Evolutionary conservation across 2,888 invertebrate genomes (phyloP), one percentile per base, ranked within the genome.

Genomic region (Apodemia hepburni): DNA sequence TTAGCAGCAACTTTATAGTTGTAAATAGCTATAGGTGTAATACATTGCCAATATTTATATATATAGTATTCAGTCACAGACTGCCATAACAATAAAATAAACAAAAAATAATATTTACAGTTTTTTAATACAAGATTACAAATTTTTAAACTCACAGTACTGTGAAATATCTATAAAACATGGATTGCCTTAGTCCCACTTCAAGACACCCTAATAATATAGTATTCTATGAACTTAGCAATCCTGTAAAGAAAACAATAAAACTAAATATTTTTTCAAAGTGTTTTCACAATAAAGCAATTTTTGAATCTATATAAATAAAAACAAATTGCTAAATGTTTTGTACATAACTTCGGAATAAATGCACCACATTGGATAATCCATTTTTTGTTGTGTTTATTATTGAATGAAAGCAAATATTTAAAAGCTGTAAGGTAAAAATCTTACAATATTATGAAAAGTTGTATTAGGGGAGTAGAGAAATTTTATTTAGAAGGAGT

Each of bases 61-160:
- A 64, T 60, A 64, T 49, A 64, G 58, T 64, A 64, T 69, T 71
- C 69, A 78, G 79, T 79, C 80, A 80, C 78, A 81, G 69, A 80
- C 77, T 81, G 82, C 79, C 80, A 79, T 72, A 70, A 57, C 68
- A 69, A 47, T 22, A 22, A 51, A 29, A 57, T 29, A n/a, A 15
- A 15, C 22, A 22, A 15, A 29, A 54, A 27, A 15, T 6, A 15
- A 45, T 12, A 45, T 7, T 38, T 38, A 9, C 35, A 38, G 11
- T 12, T 38, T 38, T 38, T 0, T 38, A 38, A 38, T 38, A 38
- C 2, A 38, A 3, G 15, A 5, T 15, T 12, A 42, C 17, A 47
- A 47, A 47, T 47, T 47, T 47, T 47, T n/a, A 8, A 17, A 17
- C 47, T 47, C 17, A 0, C 47, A 17, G 17, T 17, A 47, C 17